Conservation (phyloP, 2,113 vertebrate genomes). For the Salminus brasiliensis region DNA sequence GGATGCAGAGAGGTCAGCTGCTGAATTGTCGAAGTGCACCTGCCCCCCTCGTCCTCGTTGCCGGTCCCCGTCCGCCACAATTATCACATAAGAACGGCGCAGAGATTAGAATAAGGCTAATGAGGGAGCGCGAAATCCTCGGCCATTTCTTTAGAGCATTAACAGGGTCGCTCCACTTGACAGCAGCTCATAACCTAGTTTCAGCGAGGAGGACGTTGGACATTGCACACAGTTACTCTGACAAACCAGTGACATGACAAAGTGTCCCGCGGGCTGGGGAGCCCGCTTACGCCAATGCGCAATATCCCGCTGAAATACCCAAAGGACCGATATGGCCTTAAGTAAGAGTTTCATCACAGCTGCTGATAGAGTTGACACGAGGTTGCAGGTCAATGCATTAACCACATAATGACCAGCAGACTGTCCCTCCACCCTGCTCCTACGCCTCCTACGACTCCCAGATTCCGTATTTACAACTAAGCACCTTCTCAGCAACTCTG, state of each 20-base stretch:
- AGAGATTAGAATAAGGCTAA: neutral
- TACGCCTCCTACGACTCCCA: slow-evolving; percentile 1
- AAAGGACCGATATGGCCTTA: too few species aligned
- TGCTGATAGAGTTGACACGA: neutral
- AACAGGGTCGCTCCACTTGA: neutral
- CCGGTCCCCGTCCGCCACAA: neutral
- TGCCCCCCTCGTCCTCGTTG: neutral
- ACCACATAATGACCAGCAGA: neutral
- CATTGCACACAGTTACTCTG: neutral
- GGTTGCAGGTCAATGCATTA: neutral
- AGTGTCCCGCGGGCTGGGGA: neutral
- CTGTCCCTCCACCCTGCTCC: neutral
- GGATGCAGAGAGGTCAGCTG: slow-evolving; percentile 26
- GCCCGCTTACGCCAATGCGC: neutral
- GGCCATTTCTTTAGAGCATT: neutral
- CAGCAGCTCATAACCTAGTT: neutral
- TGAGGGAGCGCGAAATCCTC: neutral
- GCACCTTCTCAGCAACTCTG: slow-evolving; percentile 14
- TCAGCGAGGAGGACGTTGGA: neutral
- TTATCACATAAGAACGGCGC: neutral
- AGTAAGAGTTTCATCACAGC: neutral
- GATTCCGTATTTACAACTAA: slow-evolving; percentile 34
- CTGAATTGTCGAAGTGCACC: slow-evolving; percentile 13
- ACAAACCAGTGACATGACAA: neutral
- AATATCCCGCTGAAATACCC: neutral